Evolutionary conservation across 2,888 invertebrate species (phyloP).

Genomic region (Pegoplata infirma): DNA sequence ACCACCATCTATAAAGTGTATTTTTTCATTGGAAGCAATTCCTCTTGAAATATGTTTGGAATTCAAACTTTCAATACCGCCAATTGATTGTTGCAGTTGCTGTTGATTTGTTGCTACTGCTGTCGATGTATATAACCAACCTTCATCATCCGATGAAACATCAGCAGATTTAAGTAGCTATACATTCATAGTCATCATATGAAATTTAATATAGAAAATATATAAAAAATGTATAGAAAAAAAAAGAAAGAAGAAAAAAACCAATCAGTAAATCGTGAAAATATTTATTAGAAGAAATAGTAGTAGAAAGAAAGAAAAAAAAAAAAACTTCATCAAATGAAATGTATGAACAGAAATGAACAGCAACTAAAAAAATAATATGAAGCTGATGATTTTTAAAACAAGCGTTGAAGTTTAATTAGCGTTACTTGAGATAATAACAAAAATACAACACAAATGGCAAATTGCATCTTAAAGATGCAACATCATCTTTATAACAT

Average conservation of each 20-base stretch:
- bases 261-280: constrained; percentile 58
- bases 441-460: constrained; percentile 64
- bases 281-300: constrained; percentile 51
- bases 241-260: constrained; percentile 31
- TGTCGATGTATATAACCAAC: constrained; percentile 75
- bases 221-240: constrained; percentile 15
- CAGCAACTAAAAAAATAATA: constrained; percentile 40
- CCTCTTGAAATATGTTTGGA: constrained; percentile 53
- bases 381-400: constrained; percentile 51
- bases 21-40: constrained; percentile 54
- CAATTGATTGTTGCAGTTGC: constrained; percentile 45
- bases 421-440: constrained; percentile 70
- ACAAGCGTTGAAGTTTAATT: constrained; percentile 70
- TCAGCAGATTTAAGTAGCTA: constrained; percentile 78
- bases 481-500: constrained; percentile 46
- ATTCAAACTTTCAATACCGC: constrained; percentile 58
- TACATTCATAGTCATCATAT: constrained; percentile 43
- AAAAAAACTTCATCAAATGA: constrained; percentile 7
- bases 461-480: constrained; percentile 71
- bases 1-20: constrained; percentile 64
- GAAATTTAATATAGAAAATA: constrained; percentile 51
- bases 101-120: constrained; percentile 45
- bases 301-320: too few species aligned
- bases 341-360: constrained; percentile 32
- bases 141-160: constrained; percentile 82